phyloP scores from a whole-genome alignment of 2,797 vertebrate species.

The Paedocypris micromegethes region DNA sequence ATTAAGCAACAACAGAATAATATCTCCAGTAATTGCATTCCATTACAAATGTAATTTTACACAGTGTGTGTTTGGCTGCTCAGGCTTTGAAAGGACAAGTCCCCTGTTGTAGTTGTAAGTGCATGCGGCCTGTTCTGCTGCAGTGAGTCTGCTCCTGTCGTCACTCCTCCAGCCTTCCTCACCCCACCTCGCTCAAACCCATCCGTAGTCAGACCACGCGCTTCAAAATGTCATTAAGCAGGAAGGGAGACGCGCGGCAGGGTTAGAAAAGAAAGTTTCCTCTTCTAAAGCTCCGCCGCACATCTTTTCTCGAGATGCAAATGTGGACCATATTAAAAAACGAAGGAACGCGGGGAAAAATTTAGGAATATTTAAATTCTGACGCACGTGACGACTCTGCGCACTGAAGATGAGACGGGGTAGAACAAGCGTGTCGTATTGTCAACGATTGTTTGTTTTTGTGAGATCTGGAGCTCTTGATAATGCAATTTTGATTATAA shows the following conservation, averaged over 20 bases:
- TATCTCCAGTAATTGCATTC: conserved; percentile 72
- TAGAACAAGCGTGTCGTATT: too few species aligned
- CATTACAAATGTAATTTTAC: conserved; percentile 74
- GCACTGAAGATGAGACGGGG: conserved; percentile 68
- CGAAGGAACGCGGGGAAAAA: conserved; percentile 62
- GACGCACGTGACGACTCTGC: conserved; percentile 65
- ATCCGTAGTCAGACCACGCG: conserved; percentile 59
- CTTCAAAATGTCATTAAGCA: conserved; percentile 71
- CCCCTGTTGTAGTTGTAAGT: conserved; percentile 68
- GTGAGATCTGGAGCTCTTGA: too few species aligned
- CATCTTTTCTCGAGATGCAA: conserved; percentile 53
- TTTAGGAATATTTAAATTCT: conserved; percentile 60
- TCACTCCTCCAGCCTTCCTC: conserved; percentile 46
- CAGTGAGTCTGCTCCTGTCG: conserved; percentile 49
- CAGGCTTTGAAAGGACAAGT: conserved; percentile 62
- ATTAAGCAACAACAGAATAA: conserved; percentile 72
- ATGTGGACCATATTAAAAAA: conserved; percentile 68
- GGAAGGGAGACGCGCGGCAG: conserved; percentile 14
- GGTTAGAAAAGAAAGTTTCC: conserved; percentile 27
- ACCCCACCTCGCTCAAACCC: conserved; percentile 43
- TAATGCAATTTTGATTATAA: too few species aligned
- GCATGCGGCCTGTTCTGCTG: conserved; percentile 52
- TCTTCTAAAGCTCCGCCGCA: conserved; percentile 37
- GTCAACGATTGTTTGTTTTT: too few species aligned
- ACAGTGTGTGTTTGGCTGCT: conserved; percentile 68